Evolutionary conservation across 2,797 vertebrate species (phyloP).

Genomic region (Catamblyrhynchus diadema): DNA sequence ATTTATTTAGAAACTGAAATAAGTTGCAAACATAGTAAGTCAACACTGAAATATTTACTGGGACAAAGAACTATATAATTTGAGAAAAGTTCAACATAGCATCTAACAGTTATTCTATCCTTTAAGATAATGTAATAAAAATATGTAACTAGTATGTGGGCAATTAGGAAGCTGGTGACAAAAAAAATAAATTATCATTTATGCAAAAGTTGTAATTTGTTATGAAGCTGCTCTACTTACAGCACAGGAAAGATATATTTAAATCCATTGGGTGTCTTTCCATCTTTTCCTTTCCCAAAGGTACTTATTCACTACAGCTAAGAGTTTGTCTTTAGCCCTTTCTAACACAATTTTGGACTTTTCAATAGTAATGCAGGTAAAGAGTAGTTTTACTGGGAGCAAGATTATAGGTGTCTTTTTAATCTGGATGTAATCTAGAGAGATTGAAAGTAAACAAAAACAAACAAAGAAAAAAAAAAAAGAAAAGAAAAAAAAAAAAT

Average conservation of each 20-base stretch:
- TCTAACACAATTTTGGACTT: background rate
- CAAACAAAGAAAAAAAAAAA: background rate
- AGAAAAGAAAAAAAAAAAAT: too few species aligned
- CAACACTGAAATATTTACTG: background rate
- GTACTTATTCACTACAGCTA: conserved; percentile 27
- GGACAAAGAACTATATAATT: background rate
- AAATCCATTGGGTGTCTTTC: background rate
- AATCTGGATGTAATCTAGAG: background rate
- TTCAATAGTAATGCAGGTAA: background rate
- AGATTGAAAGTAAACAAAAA: conserved; percentile 58
- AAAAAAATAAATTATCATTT: background rate
- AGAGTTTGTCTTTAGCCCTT: conserved; percentile 68
- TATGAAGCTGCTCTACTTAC: background rate
- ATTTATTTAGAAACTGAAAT: background rate
- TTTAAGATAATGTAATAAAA: background rate
- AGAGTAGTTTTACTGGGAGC: background rate
- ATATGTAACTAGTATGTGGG: background rate
- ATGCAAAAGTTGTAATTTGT: background rate
- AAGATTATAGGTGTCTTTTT: conserved; percentile 10
- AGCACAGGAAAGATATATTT: background rate
- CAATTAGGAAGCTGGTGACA: background rate
- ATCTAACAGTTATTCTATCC: background rate
- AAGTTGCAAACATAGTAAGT: background rate
- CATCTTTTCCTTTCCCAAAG: background rate
- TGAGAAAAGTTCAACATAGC: background rate